Evolutionary conservation across 2,113 vertebrate genomes (phyloP), one percentile per base, ranked within the genome.

Genomic region (Onychostruthus taczanowskii): DNA sequence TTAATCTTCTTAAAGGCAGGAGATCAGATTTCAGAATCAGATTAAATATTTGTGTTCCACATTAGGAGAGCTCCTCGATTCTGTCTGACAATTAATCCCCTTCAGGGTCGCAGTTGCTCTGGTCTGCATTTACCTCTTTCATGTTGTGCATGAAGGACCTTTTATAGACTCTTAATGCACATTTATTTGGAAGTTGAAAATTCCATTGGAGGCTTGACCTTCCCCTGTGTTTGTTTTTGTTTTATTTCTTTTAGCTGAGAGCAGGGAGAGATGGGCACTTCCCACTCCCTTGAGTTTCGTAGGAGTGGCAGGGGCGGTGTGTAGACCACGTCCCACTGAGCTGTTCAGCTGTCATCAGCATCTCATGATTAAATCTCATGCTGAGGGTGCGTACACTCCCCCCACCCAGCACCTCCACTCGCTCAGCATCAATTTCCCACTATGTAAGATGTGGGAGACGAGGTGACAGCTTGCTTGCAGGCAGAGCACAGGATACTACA

Each of bases 1-100:
- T 88, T 97, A 94, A 96, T 92, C 88, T 94, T 91, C 87, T 95
- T 93, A 91, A 81, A 92, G 77, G 37, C 61, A 47, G 35, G 58
- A 95, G 93, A 89, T 95, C 94, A 96, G 94, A 90, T 96, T 96
- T 96, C 90, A 93, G 86, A 86, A 91, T 96, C 80, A 91, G 94
- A 94, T 95, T 94, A 95, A 96, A 95, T 95, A 63, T 94, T 92
- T 95, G 87, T 92, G 43, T 90, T 89, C 70, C 81, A 63, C 72
- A 61, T 89, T 61, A 81, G 83, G 74, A 93, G 88, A 94, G 95
- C 85, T 89, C 67, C 87, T 81, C 0, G 0, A n/a, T 87, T 91
- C 83, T 53, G 64, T 77, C 94, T 96, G 88, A 86, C 86, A 84
- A 28, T 89, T 87, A 95, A 95, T 96, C 84, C 64, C 94, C 72